Base-by-base conservation (phyloP, 2,888 invertebrate genomes). In the Acronicta psi region DNA sequence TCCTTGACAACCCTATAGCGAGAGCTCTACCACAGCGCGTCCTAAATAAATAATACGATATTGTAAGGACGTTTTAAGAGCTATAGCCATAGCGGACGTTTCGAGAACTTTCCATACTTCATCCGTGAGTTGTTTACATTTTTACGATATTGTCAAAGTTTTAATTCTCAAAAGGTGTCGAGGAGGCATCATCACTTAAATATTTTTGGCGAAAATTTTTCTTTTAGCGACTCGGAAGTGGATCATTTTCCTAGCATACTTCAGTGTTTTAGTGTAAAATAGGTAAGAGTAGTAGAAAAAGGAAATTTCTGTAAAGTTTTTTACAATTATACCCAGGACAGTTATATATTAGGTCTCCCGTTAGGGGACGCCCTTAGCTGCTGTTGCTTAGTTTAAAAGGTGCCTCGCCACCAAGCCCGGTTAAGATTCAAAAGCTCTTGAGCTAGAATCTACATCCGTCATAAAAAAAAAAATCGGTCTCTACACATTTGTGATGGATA, bases 31-130 rank as follows among this genome's bases (percentile, higher is more conserved):
- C 69, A 59, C 67, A 69, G 73, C 60, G 69, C 53, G 69, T 74
- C 87, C 84, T 86, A 85, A 86, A 86, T 85, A 86, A 85, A 86
- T 86, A 86, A 86, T 83, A 80, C 72, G 75, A 80, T 81, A 80
- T 79, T 78, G 73, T 81, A 74, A 77, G 79, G 79, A 82, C 75
- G 65, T 79, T 84, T 80, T 77, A 75, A 77, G 80, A 77, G 75
- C 65, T 59, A 59, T 64, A 59, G 55, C 54, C 55, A 46, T 38
- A 31, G 57, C 43, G 42, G 59, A 45, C 69, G 66, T 79, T 74
- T 70, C 51, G 50, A 45, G 20, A 79, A 72, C 57, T 69, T 69
- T 59, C 56, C 68, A 59, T 72, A 52, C 53, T 56, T 64, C 56
- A 42, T 37, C 18, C 49, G 60, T 54, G 75, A 74, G 69, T 77